Conservation (phyloP, 2,113 vertebrate species). For the Gasterosteus nipponicus region DNA sequence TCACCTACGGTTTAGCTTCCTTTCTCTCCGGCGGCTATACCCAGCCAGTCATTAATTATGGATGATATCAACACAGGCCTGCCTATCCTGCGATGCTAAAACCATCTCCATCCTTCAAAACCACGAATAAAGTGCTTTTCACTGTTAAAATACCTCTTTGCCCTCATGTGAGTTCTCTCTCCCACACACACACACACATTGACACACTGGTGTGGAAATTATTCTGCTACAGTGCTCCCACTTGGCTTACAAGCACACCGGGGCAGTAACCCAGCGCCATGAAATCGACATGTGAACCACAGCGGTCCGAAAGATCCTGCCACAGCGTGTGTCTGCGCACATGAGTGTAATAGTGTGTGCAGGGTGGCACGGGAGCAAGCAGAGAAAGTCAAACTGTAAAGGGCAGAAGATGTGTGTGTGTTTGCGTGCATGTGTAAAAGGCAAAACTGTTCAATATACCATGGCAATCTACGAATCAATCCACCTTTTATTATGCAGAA, state of each 20-base stretch:
- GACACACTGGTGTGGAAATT: conserved; percentile 39
- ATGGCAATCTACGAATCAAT: too few relatives aligned
- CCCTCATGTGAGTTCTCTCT: conserved; percentile 15
- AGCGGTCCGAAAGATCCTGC: conserved; percentile 46
- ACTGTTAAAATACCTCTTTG: conserved; percentile 57
- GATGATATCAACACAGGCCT: conserved; percentile 60
- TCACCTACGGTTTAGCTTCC: conserved; percentile 46
- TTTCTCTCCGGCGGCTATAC: conserved; percentile 37
- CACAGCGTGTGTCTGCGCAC: conserved; percentile 13
- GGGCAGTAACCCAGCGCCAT: conserved; percentile 46
- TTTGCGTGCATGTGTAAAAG: too few relatives aligned
- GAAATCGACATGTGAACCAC: conserved; percentile 66
- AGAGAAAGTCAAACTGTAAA: conserved; percentile 10
- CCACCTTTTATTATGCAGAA: background rate
- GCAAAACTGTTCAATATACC: background rate
- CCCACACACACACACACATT: conserved; percentile 15
- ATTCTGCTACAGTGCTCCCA: conserved; percentile 55
- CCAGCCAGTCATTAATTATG: conserved; percentile 68
- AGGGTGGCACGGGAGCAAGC: background rate
- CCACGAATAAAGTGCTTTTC: conserved; percentile 74
- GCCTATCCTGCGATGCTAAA: conserved; percentile 55
- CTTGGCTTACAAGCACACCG: conserved; percentile 58
- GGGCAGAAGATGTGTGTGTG: background rate
- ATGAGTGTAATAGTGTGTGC: conserved; percentile 14
- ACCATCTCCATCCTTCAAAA: conserved; percentile 50